Percentiles rank a stretch among this genome's conserved stretches.
These are phyloP conservation scores for Bembecia ichneumoniformis DNA, from an alignment of 2,888 invertebrate genomes.

Conservation along the genomic window DNA sequence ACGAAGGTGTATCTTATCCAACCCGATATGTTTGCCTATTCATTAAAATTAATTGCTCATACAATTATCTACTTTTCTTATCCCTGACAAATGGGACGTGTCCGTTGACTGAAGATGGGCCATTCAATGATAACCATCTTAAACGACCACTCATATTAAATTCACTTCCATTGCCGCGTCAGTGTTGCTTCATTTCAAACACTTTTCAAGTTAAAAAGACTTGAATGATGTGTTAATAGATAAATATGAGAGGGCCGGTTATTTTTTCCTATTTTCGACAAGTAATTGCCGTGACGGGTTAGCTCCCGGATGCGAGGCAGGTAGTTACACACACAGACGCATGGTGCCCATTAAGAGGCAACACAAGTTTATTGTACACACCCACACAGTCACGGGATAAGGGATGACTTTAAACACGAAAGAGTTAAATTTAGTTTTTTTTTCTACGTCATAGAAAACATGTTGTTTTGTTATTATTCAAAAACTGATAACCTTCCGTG, in stretches of 20 bases:
- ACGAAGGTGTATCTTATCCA: not conserved
- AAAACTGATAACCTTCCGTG: too few species aligned
- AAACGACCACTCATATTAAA: slow-evolving; percentile 13
- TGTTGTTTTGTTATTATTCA: too few species aligned
- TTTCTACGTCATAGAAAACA: too few species aligned
- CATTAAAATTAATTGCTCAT: slow-evolving; percentile 45
- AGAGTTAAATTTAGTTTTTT: too few species aligned
- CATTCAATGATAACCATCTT: slow-evolving; percentile 24
- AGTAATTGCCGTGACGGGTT: slow-evolving; percentile 41
- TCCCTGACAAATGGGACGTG: slow-evolving; percentile 30
- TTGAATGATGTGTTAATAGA: slow-evolving; percentile 45
- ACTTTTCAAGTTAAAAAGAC: slow-evolving; percentile 23
- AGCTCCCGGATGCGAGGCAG: slow-evolving; percentile 16
- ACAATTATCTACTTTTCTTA: slow-evolving; percentile 37
- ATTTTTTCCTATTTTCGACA: slow-evolving; percentile 45
- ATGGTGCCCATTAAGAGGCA: not conserved
- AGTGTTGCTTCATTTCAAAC: slow-evolving; percentile 15
- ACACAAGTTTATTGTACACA: too few species aligned
- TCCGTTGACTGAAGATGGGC: slow-evolving; percentile 24
- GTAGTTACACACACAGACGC: not conserved
- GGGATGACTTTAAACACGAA: too few species aligned
- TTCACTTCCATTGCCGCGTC: slow-evolving; percentile 22
- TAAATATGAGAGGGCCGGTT: slow-evolving; percentile 20
- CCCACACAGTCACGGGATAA: too few species aligned
- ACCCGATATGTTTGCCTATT: slow-evolving; percentile 14